Base-by-base conservation (phyloP, 2,888 invertebrate species). In the Leptura quadrifasciata region DNA sequence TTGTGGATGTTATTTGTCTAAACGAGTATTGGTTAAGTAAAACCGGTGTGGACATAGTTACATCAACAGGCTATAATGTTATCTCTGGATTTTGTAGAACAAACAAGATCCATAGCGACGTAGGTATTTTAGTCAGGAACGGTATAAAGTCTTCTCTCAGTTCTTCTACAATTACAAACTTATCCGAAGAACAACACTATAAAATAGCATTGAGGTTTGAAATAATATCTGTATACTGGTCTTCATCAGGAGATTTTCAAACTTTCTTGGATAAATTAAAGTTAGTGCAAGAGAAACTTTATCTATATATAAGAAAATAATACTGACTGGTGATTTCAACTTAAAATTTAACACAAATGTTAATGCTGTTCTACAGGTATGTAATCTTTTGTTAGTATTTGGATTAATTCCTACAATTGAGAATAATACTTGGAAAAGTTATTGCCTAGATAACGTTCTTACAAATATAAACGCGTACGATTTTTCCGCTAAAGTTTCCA, bases 151-250 rank as follows among this genome's bases (percentile, higher is more conserved):
- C 39, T 18, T 39, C 24, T 20, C 39, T 18, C 67, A 54, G 21
- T 31, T 17, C 35, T 55, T n/a, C n/a, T n/a, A n/a, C n/a, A n/a
- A n/a, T n/a, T n/a, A n/a, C n/a, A n/a, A n/a, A n/a, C n/a, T n/a
- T 69, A 54, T 69, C 55, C 57, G 55, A 55, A 12, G 68, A 69
- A 57, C 55, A 55, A 55, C 55, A 69, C 6, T 69, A 24, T 24
- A 55, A 69, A 55, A 27, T 57, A 69, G 55, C 68, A n/a, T 31
- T 31, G 31, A 31, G 31, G 31, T 8, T 31, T 3, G 55, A 55
- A 67, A 67, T 67, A 67, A 15, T 52, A 67, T 39, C 67, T 20
- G 67, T 52, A n/a, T 67, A 67, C 52, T 52, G 67, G 20, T 67
- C 67, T 15, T 47, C 52, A 18, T 20, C 10, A 17, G 52, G 52